Base-by-base conservation (phyloP, 2,113 vertebrate genomes). In the Kryptolebias marmoratus region DNA sequence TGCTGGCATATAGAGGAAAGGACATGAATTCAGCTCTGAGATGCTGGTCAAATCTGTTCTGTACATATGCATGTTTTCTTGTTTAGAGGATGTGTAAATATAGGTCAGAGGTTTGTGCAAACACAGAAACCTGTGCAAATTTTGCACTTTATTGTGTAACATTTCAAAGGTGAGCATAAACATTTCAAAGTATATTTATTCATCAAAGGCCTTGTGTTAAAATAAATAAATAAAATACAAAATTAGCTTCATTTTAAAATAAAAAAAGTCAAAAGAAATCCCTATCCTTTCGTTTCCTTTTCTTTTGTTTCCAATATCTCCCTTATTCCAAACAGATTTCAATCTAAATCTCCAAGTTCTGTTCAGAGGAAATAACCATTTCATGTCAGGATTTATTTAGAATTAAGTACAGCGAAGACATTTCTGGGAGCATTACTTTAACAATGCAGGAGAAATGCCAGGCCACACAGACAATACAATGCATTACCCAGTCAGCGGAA, bases 41-140 rank as follows among this genome's bases (percentile, higher is more conserved):
- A 74, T 59, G 76, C 78, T 59, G 22, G 84, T 84, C 85, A 92
- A 94, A 94, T 91, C 93, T 90, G 87, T 90, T 90, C 72, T 83
- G 93, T 92, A 91, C 90, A 94, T 93, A 93, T 74, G 85, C 83
- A 86, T 53, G 78, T 77, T 78, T 85, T 88, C 85, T 86, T 86
- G 87, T 90, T 85, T 88, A 82, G 83, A 88, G 86, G 81, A 86
- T 85, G 77, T 82, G 88, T 64, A 93, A 93, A 93, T 80, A 93
- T 31, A 72, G 81, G 65, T 80, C 62, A 68, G 80, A 67, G 70
- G 76, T 83, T 81, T 73, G 83, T 78, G 88, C 85, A 91, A 93
- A 89, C 86, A 87, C 67, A 82, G 54, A 68, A 69, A 73, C 55
- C 84, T 77, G 68, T 68, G 73, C 76, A 84, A 79, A 85, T 64